Evolutionary conservation across 2,888 invertebrate species (phyloP).

Genomic region (Phytoseiulus persimilis): DNA sequence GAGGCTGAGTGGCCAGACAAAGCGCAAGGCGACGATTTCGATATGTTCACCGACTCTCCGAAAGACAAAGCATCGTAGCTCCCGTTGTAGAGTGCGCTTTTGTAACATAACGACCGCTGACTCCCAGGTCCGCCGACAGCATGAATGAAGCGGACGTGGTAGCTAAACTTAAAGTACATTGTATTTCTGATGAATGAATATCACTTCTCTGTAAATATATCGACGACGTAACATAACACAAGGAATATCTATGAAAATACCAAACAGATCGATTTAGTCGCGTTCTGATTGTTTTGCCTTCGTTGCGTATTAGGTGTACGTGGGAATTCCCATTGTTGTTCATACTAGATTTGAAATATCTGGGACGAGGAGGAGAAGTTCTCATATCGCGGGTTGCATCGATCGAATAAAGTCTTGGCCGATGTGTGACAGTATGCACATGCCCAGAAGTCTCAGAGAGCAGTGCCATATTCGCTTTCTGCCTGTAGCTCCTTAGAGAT

Average conservation of each 20-base stretch:
- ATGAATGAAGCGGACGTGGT: neutral
- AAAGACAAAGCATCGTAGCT: neutral
- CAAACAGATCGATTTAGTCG: neutral
- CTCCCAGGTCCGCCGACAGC: neutral
- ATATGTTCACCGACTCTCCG: slow-evolving; percentile 25
- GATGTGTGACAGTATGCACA: neutral
- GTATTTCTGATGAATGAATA: neutral
- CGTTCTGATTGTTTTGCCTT: neutral
- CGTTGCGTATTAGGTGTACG: neutral
- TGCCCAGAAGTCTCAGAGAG: neutral
- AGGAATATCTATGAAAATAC: neutral
- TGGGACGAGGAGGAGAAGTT: neutral
- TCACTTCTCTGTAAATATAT: neutral
- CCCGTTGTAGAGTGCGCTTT: neutral
- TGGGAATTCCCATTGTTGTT: neutral
- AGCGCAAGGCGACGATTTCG: neutral
- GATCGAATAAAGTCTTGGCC: neutral
- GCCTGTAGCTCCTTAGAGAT: too few species aligned
- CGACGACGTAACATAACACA: neutral
- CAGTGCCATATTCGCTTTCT: neutral
- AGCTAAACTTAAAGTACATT: neutral
- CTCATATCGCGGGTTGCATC: too few species aligned
- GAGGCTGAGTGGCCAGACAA: slow-evolving; percentile 17
- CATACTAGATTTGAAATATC: neutral
- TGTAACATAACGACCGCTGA: neutral